phyloP scores from a whole-genome alignment of 2,797 vertebrate species.

The Macropus fuliginosus region DNA sequence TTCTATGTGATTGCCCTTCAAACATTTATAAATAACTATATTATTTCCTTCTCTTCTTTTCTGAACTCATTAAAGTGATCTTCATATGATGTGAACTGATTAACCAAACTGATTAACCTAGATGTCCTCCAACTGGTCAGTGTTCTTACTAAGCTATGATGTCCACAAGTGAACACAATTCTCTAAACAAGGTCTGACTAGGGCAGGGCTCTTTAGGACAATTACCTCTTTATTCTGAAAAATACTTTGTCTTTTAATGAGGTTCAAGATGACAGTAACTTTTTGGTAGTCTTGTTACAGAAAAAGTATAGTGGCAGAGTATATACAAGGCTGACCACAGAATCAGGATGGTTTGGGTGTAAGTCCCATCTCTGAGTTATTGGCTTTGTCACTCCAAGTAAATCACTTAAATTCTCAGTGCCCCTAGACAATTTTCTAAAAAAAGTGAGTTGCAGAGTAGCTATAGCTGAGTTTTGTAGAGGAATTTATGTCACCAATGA shows the following conservation, averaged over 20 bases:
- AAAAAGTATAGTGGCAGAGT: not conserved
- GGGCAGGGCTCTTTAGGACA: not conserved
- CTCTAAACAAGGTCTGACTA: not conserved
- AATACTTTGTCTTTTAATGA: not conserved
- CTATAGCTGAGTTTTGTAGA: not conserved
- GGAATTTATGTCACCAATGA: not conserved
- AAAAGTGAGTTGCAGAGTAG: not conserved
- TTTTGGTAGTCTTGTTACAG: not conserved
- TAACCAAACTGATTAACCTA: not conserved
- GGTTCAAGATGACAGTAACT: not conserved
- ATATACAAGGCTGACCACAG: not conserved
- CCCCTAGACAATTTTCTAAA: not conserved
- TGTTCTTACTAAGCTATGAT: not conserved
- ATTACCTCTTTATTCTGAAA: not conserved
- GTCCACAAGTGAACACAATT: not conserved
- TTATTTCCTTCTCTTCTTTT: not conserved
- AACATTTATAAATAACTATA: not conserved
- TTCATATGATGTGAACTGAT: not conserved
- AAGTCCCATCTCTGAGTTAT: not conserved
- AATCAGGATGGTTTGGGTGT: not conserved
- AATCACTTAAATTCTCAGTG: not conserved
- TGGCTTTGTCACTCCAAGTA: not conserved
- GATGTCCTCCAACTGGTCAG: not conserved
- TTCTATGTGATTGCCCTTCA: not conserved
- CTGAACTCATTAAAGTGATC: not conserved